A percentile compares a stretch with the other conserved stretches of the same genome.
Conservation (phyloP, 2,113 vertebrate species). For the Leptosomus discolor region DNA sequence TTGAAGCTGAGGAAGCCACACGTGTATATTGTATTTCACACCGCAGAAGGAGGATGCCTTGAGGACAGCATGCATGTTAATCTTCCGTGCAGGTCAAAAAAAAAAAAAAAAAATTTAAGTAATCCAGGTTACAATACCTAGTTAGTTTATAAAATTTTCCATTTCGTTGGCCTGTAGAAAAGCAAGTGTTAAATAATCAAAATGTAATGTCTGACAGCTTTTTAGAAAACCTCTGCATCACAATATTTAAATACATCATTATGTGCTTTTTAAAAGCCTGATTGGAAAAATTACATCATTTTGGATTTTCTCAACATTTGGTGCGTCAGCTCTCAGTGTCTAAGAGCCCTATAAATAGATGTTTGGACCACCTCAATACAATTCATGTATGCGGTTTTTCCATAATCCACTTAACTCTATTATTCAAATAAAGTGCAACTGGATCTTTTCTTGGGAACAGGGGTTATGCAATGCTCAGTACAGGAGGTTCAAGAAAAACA, state of each 20-base stretch:
- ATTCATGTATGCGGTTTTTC: slow-evolving; percentile 36
- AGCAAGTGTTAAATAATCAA: neutral
- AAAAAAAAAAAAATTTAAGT: neutral
- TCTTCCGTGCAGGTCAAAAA: neutral
- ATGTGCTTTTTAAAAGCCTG: slow-evolving; percentile 2
- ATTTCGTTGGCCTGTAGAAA: neutral
- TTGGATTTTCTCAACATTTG: slow-evolving; percentile 31
- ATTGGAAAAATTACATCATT: slow-evolving; percentile 59
- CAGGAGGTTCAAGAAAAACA: slow-evolving; percentile 19
- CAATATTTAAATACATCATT: neutral
- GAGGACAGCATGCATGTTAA: neutral
- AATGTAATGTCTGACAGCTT: neutral
- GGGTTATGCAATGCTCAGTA: slow-evolving; percentile 16
- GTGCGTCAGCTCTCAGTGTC: slow-evolving; percentile 11
- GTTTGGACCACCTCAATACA: slow-evolving; percentile 44
- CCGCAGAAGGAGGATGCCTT: neutral
- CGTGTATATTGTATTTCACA: accelerated
- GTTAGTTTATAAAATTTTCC: neutral
- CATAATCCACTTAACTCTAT: slow-evolving; percentile 18
- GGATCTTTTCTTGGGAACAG: slow-evolving; percentile 10
- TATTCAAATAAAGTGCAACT: slow-evolving; percentile 26
- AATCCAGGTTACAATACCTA: neutral
- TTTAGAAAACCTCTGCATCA: slow-evolving; percentile 5
- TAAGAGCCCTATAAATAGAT: slow-evolving; percentile 51
- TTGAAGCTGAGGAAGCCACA: neutral